Conservation (phyloP, 2,113 vertebrate species). For the Monarcha castaneiventris region DNA sequence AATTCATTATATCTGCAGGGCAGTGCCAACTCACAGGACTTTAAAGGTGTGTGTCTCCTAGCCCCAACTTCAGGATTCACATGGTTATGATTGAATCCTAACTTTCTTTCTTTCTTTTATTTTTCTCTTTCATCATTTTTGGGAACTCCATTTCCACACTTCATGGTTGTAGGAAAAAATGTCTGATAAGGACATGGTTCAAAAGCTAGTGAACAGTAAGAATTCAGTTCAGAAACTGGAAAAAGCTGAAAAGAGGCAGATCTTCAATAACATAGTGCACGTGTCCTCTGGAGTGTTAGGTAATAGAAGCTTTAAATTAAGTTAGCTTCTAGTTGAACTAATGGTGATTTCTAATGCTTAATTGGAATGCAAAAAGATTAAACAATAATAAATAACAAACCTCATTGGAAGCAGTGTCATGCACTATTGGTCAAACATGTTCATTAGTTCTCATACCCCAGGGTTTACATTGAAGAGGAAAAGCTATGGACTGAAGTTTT, state of each 20-base stretch:
- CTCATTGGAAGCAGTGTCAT: not conserved
- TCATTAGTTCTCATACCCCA: not conserved
- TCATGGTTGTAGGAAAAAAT: not conserved
- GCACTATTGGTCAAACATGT: not conserved
- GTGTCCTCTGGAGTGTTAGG: not conserved
- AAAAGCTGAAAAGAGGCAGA: not conserved
- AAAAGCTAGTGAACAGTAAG: not conserved
- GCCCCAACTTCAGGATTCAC: not conserved
- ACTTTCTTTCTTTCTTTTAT: not conserved
- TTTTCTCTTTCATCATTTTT: not conserved
- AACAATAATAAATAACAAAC: slow-evolving; percentile 14
- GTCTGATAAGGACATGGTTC: not conserved
- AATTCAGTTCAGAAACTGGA: not conserved
- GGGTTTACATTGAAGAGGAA: not conserved
- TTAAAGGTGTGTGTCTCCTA: not conserved
- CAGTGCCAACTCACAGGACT: not conserved
- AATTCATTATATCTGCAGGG: not conserved
- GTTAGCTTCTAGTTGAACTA: slow-evolving; percentile 32
- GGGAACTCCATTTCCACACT: not conserved
- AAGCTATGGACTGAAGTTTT: not conserved
- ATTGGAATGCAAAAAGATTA: slow-evolving; percentile 7
- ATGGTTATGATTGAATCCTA: not conserved
- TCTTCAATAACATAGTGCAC: not conserved
- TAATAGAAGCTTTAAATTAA: slow-evolving; percentile 32
- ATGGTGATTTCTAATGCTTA: not conserved